phyloP scores from a whole-genome alignment of 2,888 invertebrate genomes.

The Mactromeris polynyma region DNA sequence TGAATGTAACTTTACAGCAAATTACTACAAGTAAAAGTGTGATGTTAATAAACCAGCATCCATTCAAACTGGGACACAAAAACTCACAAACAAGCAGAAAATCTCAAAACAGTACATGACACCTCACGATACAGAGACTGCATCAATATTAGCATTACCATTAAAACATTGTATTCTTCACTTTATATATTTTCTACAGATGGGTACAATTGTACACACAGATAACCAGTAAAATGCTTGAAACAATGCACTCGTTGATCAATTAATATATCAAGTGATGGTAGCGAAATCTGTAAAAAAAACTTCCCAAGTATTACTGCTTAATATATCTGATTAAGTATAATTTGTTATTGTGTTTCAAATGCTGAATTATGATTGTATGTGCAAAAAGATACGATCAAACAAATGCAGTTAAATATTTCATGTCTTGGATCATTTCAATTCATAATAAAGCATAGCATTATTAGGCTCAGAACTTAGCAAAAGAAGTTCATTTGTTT shows the following conservation, averaged over 20 bases:
- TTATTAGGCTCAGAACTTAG: neutral
- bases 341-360: neutral
- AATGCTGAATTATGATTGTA: neutral
- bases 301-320: neutral
- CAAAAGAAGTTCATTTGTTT: neutral
- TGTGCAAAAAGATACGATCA: neutral
- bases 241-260: neutral
- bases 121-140: neutral
- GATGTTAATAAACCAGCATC: constrained; percentile 47
- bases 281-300: neutral
- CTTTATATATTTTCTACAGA: neutral
- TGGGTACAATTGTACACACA: constrained; percentile 13
- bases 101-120: constrained; percentile 39
- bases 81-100: constrained; percentile 46
- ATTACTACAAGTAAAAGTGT: constrained; percentile 53
- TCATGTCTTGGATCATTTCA: neutral
- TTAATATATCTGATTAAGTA: neutral
- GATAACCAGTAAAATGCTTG: neutral
- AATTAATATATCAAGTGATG: neutral
- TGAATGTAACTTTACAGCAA: constrained; percentile 66
- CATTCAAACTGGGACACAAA: constrained; percentile 50
- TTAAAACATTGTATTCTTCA: neutral
- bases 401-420: neutral
- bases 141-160: neutral
- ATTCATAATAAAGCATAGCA: neutral